Base-by-base conservation (phyloP, 2,888 invertebrate species). In the Rhopalosiphum nymphaeae region DNA sequence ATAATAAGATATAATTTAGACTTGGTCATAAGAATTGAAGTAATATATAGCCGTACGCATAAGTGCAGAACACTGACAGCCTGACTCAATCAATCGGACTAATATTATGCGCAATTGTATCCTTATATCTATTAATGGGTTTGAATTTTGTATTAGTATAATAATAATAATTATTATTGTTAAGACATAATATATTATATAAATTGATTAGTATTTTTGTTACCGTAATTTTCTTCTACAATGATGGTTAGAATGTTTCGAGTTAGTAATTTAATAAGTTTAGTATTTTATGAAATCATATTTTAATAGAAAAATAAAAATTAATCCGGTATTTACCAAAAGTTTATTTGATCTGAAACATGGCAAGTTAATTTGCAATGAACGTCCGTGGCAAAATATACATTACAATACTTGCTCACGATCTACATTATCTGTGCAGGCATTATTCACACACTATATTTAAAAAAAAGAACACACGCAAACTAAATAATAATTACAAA, bases 401-500 rank as follows among this genome's bases (percentile, higher is more conserved):
- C 61, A 93, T 94, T 94, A 94, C 90, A 94, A 94, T 94, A 94
- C 90, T 49, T 86, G 93, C 26, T 94, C 93, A 89, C 93, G 57
- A 93, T 93, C 85, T 94, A 94, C 86, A 85, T 90, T 94, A 86
- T 90, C 93, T 89, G 93, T 85, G 93, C 84, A 93, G 93, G 93
- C 56, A 49, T 94, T 94, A 94, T 94, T 94, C 94, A 94, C 94
- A 94, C 95, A 94, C 94, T 94, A 94, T 7, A 93, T 93, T 46
- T 78, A 86, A 93, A 89, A 89, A 93, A 93, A 89, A 90, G 61
- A 87, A 92, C 87, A 94, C 90, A 94, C 90, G 90, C 93, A 94
- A 94, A 93, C 92, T 94, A 89, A 94, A 95, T 94, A 94, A 94
- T 94, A 49, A 67, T 88, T 26, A 67, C 21, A 67, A 94, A 26